A percentile compares a stretch with the other conserved stretches of the same genome.
Evolutionary conservation across 2,113 vertebrate species (phyloP).

Genomic region (Nycticorax nycticorax): DNA sequence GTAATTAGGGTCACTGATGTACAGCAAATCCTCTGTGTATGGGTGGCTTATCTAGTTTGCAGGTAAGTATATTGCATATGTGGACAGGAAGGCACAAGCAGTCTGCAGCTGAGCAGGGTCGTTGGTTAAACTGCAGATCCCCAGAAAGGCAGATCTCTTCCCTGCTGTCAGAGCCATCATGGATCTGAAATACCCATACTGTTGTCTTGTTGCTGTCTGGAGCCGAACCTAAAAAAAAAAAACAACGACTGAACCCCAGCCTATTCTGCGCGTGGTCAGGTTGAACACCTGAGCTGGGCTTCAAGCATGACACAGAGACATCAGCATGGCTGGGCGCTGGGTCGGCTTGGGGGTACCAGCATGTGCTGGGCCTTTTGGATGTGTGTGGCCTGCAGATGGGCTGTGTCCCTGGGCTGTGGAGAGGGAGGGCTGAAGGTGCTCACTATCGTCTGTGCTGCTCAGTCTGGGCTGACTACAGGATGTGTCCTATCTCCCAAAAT

Average conservation of each 20-base stretch:
- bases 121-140: background rate
- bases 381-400: rapidly evolving
- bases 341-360: rapidly evolving
- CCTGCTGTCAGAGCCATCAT: background rate
- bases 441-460: rapidly evolving
- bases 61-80: background rate
- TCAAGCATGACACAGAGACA: background rate
- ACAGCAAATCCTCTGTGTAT: background rate
- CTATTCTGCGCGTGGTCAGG: rapidly evolving
- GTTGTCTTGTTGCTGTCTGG: background rate
- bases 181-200: background rate
- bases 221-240: background rate
- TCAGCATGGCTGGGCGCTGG: background rate
- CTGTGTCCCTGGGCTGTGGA: background rate
- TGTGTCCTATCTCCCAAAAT: rapidly evolving
- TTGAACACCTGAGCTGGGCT: background rate
- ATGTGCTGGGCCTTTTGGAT: background rate
- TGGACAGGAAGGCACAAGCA: background rate
- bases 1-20: background rate
- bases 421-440: background rate
- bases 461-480: background rate
- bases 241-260: background rate
- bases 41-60: background rate
- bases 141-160: background rate
- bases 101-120: background rate